Evolutionary conservation across 1,140 invertebrate species (phyloP).

Genomic region (Drosophila neocordata): DNA sequence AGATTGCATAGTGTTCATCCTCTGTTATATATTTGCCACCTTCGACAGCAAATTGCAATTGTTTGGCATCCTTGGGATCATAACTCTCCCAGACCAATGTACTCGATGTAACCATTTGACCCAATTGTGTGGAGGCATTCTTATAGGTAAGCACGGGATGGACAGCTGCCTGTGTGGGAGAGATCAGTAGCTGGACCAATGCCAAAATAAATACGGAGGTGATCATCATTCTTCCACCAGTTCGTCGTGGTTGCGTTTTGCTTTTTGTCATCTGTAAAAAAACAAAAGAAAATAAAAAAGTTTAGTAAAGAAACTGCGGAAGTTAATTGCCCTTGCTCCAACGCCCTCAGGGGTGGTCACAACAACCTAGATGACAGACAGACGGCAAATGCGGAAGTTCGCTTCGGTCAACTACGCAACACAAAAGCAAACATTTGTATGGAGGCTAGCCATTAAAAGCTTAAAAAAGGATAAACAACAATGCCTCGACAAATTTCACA

Average conservation of each 20-base stretch:
- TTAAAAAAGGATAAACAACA: constrained; percentile 68
- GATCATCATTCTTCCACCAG: constrained; percentile 4
- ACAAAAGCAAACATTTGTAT: constrained; percentile 17
- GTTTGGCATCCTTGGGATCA: constrained; percentile 81
- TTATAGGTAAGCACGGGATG: constrained; percentile 71
- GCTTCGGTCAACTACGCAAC: constrained; percentile 30
- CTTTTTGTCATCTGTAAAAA: constrained; percentile 55
- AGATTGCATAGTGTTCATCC: constrained; percentile 85
- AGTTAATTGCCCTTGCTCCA: constrained; percentile 19
- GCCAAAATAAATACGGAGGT: constrained; percentile 27
- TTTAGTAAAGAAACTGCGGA: constrained; percentile 8
- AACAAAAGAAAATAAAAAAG: not conserved
- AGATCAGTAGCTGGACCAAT: constrained; percentile 27
- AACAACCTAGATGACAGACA: not conserved
- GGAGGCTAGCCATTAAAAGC: constrained; percentile 47
- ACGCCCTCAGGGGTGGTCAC: not conserved
- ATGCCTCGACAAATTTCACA: constrained; percentile 40
- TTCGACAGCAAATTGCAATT: constrained; percentile 84
- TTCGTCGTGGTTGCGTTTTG: constrained; percentile 38
- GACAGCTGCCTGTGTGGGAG: constrained; percentile 35
- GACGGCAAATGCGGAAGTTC: constrained; percentile 41
- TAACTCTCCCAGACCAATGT: constrained; percentile 85
- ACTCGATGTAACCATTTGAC: constrained; percentile 85
- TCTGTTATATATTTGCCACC: constrained; percentile 84
- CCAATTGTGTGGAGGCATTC: constrained; percentile 66